Evolutionary conservation across 2,888 invertebrate species (phyloP).

Genomic region (Caenorhabditis parvicauda): DNA sequence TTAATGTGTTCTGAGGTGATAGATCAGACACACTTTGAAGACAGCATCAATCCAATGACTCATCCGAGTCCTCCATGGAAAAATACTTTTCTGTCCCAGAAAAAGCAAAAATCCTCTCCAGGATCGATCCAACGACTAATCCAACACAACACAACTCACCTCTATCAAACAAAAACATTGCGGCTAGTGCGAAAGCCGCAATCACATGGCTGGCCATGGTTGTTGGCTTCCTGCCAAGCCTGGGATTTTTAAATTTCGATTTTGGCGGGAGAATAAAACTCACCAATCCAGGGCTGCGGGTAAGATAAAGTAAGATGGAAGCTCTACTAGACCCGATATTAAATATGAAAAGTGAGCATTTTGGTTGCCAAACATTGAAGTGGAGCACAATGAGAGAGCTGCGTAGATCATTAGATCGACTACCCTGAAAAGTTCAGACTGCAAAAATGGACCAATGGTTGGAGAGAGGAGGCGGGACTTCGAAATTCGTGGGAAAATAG

Average conservation of each 20-base stretch:
- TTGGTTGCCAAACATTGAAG: conserved; percentile 27
- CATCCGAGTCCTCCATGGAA: neutral
- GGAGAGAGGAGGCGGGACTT: too few species aligned
- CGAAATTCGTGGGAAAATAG: too few species aligned
- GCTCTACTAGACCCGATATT: conserved; percentile 47
- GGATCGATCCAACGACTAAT: neutral
- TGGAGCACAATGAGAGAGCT: conserved; percentile 43
- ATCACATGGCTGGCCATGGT: conserved; percentile 29
- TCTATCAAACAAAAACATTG: conserved; percentile 26
- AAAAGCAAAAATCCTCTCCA: neutral
- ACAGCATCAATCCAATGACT: neutral
- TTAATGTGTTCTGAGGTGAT: too few species aligned
- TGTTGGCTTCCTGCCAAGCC: conserved; percentile 28
- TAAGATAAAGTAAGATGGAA: conserved; percentile 45
- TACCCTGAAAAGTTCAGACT: conserved; percentile 32
- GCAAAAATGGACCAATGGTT: too few species aligned
- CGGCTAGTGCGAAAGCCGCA: conserved; percentile 19
- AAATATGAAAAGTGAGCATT: conserved; percentile 45
- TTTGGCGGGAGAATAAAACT: conserved; percentile 1
- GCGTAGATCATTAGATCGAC: conserved; percentile 49
- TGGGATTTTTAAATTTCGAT: neutral
- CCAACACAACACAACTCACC: neutral
- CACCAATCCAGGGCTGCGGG: conserved; percentile 42
- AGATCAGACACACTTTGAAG: neutral
- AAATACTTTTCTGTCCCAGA: neutral